Base-by-base conservation (phyloP, 2,888 invertebrate genomes). In the Ichneumoninae sp. region DNA sequence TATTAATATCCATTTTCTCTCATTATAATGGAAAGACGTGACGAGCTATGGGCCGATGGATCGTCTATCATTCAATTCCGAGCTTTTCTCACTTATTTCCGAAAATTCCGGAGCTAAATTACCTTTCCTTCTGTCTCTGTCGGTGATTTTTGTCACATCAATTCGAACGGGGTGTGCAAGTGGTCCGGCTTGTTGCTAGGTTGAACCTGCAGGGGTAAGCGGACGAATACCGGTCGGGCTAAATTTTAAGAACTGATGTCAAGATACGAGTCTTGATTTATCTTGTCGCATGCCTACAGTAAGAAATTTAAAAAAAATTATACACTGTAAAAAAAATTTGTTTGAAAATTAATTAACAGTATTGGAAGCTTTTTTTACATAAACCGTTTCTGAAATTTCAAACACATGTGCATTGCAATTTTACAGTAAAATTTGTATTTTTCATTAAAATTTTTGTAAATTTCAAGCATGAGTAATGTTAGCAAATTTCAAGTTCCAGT, bases 1-100 rank as follows among this genome's bases (percentile, higher is more conserved):
- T 69, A 93, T 93, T 93, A 93, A 92, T 93, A 92, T 92, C 90
- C 90, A 91, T 93, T 92, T 91, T 89, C 69, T 33, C 90, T 33
- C 88, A 86, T 89, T 88, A 86, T 86, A 88, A 89, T 44, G 82
- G 81, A 85, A 87, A 87, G 86, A 85, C 85, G 82, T 69, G 70
- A 80, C 80, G 81, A 81, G 60, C 83, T 82, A 82, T 78, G 79
- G 57, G 54, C 79, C 66, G 44, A 82, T 79, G 78, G 19, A 52
- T 71, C 82, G 78, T 76, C 78, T 47, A 79, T 82, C 84, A 79
- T 69, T 71, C 79, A 50, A 72, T 81, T 78, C 47, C 72, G 47
- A 2, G 54, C 47, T 36, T 75, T 66, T 54, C 47, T 54, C 57
- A 54, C 50, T 44, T 69, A 36, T 69, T 30, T 47, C 36, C 71